Evolutionary conservation across 2,797 vertebrate genomes (phyloP).

Genomic region (Anguilla obscura): DNA sequence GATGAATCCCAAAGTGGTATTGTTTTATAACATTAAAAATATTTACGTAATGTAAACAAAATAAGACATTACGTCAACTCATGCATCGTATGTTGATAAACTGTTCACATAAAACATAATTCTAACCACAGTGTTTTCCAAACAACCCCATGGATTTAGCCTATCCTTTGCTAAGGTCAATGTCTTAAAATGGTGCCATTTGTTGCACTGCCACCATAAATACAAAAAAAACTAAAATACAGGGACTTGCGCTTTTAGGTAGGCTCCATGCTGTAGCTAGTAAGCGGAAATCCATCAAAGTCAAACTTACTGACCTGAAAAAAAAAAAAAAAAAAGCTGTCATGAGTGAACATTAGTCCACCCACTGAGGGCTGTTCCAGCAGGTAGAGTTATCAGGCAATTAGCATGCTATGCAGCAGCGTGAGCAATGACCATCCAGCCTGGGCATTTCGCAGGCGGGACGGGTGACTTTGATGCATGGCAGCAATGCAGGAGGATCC

Average conservation of each 20-base stretch:
- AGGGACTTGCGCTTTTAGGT: background rate
- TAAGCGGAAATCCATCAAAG: background rate
- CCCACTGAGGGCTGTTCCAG: conserved; percentile 10
- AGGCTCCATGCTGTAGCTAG: background rate
- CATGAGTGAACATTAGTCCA: background rate
- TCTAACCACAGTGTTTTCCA: background rate
- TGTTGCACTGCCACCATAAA: background rate
- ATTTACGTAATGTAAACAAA: too few relatives aligned
- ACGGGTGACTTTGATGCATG: conserved; percentile 25
- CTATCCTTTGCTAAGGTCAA: background rate
- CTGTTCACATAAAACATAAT: background rate
- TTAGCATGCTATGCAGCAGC: conserved; percentile 29
- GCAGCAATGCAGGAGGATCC: conserved; percentile 19
- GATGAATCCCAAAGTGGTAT: background rate
- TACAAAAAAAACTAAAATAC: background rate
- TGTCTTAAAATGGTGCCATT: background rate
- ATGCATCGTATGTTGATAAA: background rate
- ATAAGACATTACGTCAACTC: background rate
- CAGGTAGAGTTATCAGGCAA: conserved; percentile 25
- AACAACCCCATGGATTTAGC: background rate
- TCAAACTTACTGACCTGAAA: background rate
- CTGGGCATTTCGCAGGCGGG: conserved; percentile 14
- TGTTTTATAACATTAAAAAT: too few relatives aligned
- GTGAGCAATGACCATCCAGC: conserved; percentile 18
- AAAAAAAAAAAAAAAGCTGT: background rate